A percentile compares a stretch with the other conserved stretches of the same genome.
Evolutionary conservation across 2,113 vertebrate species (phyloP).

Genomic region (Lathamus discolor): DNA sequence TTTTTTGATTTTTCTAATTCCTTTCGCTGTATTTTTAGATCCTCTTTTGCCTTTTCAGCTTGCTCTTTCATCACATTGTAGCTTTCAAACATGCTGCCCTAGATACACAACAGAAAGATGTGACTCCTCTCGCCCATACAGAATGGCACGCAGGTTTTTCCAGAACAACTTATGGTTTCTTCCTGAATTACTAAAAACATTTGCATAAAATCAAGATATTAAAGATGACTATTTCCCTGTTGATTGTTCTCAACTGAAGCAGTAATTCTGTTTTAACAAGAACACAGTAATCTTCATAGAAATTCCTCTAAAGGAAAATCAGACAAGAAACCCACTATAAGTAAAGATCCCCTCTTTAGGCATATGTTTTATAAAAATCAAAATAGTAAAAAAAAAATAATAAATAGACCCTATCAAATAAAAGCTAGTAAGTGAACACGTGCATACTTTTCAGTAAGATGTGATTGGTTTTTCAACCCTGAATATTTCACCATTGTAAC

Average conservation of each 20-base stretch:
- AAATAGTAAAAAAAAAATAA: neutral
- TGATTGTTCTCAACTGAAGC: neutral
- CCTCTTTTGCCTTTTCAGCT: slow-evolving; percentile 47
- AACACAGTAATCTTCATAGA: neutral
- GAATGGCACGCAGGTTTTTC: neutral
- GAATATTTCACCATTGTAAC: neutral
- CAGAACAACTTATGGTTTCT: neutral
- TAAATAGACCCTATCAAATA: neutral
- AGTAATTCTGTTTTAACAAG: neutral
- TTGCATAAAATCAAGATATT: neutral
- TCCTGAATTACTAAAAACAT: neutral
- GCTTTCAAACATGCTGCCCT: neutral
- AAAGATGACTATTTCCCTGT: neutral
- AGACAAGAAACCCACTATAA: neutral
- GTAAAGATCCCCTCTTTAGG: neutral
- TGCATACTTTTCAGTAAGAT: neutral
- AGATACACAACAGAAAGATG: neutral
- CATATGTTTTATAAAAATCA: neutral
- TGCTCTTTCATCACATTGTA: slow-evolving; percentile 26
- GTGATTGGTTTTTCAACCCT: neutral
- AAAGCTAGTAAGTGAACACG: neutral
- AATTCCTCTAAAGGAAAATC: neutral
- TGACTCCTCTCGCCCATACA: neutral
- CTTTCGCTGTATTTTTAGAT: slow-evolving; percentile 46
- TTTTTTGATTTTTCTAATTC: slow-evolving; percentile 60